Evolutionary conservation across 2,888 invertebrate species (phyloP).

Genomic region (Drosophila diplacantha): DNA sequence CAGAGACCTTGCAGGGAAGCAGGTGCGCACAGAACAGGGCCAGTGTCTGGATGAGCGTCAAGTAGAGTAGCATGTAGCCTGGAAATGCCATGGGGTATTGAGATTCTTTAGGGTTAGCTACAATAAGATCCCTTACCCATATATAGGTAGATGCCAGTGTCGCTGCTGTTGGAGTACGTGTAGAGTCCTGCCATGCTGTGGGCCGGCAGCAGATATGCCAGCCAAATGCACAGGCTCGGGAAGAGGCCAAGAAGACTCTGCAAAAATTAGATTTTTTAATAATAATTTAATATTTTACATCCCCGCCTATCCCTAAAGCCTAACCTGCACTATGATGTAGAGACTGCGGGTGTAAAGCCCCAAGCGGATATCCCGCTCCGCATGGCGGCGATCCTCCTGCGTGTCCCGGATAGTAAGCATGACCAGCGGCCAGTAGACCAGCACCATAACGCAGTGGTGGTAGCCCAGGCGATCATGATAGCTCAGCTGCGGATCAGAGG

Average conservation of each 20-base stretch:
- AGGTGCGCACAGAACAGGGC: constrained; percentile 84
- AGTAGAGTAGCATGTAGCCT: constrained; percentile 86
- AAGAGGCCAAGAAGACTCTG: constrained; percentile 88
- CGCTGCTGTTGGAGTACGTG: constrained; percentile 82
- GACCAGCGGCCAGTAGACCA: constrained; percentile 88
- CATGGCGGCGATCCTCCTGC: constrained; percentile 80
- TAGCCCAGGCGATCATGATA: constrained; percentile 90
- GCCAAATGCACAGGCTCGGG: constrained; percentile 87
- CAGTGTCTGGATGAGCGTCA: constrained; percentile 84
- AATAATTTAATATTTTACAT: neutral
- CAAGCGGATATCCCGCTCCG: constrained; percentile 88
- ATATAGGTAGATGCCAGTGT: constrained; percentile 85
- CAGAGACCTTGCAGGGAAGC: constrained; percentile 82
- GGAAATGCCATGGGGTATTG: neutral
- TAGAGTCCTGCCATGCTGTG: constrained; percentile 93
- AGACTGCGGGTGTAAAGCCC: constrained; percentile 88
- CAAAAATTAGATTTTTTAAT: neutral
- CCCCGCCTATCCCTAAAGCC: neutral
- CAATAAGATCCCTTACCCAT: constrained; percentile 79
- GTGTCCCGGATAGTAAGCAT: constrained; percentile 79
- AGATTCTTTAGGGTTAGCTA: neutral
- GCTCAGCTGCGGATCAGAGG: constrained; percentile 85
- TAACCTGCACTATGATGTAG: constrained; percentile 89
- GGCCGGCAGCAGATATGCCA: constrained; percentile 91
- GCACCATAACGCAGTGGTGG: constrained; percentile 88